Evolutionary conservation across 2,888 invertebrate genomes (phyloP).

Genomic region (Hypsopygia costalis): DNA sequence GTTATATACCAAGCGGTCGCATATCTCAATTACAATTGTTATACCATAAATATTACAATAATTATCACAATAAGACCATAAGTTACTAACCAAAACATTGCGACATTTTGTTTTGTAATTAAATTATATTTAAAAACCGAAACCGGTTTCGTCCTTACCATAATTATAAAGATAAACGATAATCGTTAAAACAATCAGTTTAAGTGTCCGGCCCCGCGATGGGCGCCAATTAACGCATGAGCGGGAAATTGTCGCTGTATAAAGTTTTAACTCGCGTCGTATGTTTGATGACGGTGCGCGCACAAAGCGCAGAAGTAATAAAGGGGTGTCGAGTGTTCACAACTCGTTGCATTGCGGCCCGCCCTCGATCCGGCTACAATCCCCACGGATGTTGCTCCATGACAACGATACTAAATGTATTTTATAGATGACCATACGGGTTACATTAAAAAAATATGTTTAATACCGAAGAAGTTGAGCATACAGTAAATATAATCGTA

Average conservation of each 20-base stretch:
- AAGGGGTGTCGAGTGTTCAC: constrained; percentile 69
- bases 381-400: constrained; percentile 17
- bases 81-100: too few species aligned
- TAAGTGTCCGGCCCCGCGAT: constrained; percentile 30
- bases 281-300: constrained; percentile 56
- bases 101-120: too few species aligned
- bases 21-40: too few species aligned
- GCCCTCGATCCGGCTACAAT: constrained; percentile 15
- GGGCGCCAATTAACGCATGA: constrained; percentile 51
- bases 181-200: too few species aligned
- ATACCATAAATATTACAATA: too few species aligned
- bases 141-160: too few species aligned
- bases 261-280: constrained; percentile 67
- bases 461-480: too few species aligned
- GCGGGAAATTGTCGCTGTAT: constrained; percentile 50
- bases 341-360: constrained; percentile 33
- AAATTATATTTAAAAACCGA: too few species aligned
- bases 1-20: too few species aligned
- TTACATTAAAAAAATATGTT: too few species aligned
- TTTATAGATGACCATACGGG: constrained; percentile 16
- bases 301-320: constrained; percentile 72
- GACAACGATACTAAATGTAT: constrained; percentile 14
- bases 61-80: too few species aligned
- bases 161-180: too few species aligned
- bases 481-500: not conserved